These are phyloP conservation scores for Lacerta viridis DNA, from an alignment of 2,797 vertebrate genomes.

Conservation along the genomic window DNA sequence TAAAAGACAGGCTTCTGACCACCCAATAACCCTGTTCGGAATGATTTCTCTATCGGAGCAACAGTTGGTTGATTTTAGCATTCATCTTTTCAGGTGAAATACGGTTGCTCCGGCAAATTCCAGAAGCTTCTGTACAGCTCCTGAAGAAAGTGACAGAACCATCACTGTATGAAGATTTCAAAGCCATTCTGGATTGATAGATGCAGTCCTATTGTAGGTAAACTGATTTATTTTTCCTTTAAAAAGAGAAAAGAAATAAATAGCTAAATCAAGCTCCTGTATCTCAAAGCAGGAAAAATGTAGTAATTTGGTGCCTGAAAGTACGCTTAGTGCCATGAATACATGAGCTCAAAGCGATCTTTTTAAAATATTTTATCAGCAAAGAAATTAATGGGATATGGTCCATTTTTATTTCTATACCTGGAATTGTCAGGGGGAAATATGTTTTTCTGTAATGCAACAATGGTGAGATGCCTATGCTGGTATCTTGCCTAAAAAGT, in stretches of 20 bases:
- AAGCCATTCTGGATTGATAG: conserved; percentile 76
- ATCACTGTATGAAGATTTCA: conserved; percentile 72
- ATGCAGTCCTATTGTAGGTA: background rate
- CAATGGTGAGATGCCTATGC: background rate
- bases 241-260: background rate
- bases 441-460: background rate
- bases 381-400: background rate
- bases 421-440: background rate
- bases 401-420: background rate
- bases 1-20: background rate
- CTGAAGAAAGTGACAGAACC: conserved; percentile 69
- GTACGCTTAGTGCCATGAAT: background rate
- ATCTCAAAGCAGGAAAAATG: background rate
- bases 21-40: conserved; percentile 19
- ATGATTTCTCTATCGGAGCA: conserved; percentile 7
- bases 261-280: background rate
- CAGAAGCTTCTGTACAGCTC: conserved; percentile 51
- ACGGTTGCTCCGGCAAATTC: conserved; percentile 66
- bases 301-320: background rate
- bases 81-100: conserved; percentile 69
- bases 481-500: background rate
- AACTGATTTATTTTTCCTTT: background rate
- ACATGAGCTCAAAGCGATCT: background rate
- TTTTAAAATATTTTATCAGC: background rate
- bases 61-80: conserved; percentile 17